A percentile compares a stretch with the other conserved stretches of the same genome.
These are phyloP conservation scores for Microctonus aethiopoides DNA, from an alignment of 2,888 invertebrate genomes.

Conservation along the genomic window DNA sequence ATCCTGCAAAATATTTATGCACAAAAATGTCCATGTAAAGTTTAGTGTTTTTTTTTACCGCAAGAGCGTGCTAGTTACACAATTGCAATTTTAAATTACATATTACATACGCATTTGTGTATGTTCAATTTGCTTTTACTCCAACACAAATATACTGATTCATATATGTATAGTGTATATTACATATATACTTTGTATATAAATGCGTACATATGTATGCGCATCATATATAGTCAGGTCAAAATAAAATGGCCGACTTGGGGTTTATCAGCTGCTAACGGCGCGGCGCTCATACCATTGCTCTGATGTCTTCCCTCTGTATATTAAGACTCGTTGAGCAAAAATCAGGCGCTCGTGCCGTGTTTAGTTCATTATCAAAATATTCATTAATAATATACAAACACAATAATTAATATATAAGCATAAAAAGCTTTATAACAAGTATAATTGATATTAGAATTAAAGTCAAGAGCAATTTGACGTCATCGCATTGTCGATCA, in stretches of 20 bases:
- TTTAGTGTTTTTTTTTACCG: neutral
- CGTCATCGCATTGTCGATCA: neutral
- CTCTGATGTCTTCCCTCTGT: slow-evolving; percentile 48
- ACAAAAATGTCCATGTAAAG: neutral
- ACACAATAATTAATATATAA: neutral
- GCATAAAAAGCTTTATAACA: neutral
- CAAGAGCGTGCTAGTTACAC: neutral
- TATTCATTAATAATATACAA: neutral
- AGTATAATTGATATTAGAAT: neutral
- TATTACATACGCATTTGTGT: neutral
- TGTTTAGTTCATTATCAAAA: slow-evolving; percentile 32
- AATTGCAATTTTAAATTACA: neutral
- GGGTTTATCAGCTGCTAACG: slow-evolving; percentile 50
- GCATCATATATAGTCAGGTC: neutral
- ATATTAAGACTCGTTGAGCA: slow-evolving; percentile 41
- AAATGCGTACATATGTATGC: neutral
- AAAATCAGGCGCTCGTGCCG: slow-evolving; percentile 42
- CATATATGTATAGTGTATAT: too few relatives aligned
- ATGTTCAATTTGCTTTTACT: too few relatives aligned
- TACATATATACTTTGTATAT: slow-evolving; percentile 8
- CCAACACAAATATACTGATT: too few relatives aligned
- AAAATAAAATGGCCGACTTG: slow-evolving; percentile 52
- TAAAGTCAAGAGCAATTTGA: neutral
- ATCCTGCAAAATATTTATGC: neutral
- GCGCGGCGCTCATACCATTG: slow-evolving; percentile 48